phyloP scores from a whole-genome alignment of 2,888 invertebrate genomes.

The Phlogophora meticulosa region DNA sequence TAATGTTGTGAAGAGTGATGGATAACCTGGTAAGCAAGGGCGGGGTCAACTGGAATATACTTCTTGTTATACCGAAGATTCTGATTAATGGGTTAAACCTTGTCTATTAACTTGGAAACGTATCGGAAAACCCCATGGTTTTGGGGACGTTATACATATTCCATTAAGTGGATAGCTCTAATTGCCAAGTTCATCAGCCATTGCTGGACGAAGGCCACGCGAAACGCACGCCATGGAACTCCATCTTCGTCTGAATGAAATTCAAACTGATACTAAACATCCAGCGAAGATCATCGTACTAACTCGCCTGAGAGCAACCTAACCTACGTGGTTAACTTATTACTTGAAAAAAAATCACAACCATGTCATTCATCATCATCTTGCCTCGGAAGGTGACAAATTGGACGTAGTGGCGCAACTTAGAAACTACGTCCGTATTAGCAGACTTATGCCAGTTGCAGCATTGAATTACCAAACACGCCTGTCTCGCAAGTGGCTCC shows the following conservation, averaged over 20 bases:
- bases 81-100: background rate
- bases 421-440: constrained; percentile 35
- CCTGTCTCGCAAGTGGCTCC: constrained; percentile 6
- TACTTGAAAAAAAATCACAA: constrained; percentile 24
- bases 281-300: background rate
- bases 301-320: too few relatives aligned
- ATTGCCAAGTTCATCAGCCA: constrained; percentile 6
- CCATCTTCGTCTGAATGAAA: too few relatives aligned
- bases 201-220: too few relatives aligned
- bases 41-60: background rate
- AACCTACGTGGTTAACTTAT: too few relatives aligned
- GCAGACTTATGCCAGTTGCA: constrained; percentile 37
- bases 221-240: too few relatives aligned
- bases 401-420: constrained; percentile 35
- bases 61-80: background rate
- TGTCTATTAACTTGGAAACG: background rate
- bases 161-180: background rate
- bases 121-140: background rate
- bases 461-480: constrained; percentile 40
- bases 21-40: background rate
- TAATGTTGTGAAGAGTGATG: constrained; percentile 1
- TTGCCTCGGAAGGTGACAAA: constrained; percentile 17
- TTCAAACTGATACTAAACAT: too few relatives aligned
- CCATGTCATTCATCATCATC: constrained; percentile 1
- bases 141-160: background rate